These are phyloP conservation scores for Polypterus bichir DNA, from an alignment of 2,113 vertebrate species.

Conservation along the genomic window DNA sequence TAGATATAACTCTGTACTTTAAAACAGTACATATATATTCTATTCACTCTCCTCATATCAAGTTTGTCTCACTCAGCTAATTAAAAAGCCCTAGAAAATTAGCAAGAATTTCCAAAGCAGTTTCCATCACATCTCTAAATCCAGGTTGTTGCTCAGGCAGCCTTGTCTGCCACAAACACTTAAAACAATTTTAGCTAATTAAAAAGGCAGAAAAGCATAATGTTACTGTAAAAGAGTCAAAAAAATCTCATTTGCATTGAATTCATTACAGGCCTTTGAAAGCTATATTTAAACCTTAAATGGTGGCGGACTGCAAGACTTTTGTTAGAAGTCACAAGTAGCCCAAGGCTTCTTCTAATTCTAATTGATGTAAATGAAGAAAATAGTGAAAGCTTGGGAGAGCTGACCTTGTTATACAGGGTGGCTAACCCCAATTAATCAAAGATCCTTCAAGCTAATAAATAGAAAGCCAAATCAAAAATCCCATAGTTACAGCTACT, in stretches of 20 bases:
- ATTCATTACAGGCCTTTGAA: conserved; percentile 53
- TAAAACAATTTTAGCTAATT: conserved; percentile 33
- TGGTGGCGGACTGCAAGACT: conserved; percentile 35
- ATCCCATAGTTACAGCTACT: conserved; percentile 39
- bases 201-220: conserved; percentile 20
- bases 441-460: conserved; percentile 75
- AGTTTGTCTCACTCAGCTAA: no score
- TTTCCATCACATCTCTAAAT: no score
- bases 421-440: conserved; percentile 87
- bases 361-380: conserved; percentile 85
- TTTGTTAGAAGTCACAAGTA: conserved; percentile 47
- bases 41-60: no score
- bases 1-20: no score
- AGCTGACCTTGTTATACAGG: conserved; percentile 73
- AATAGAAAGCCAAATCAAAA: conserved; percentile 47
- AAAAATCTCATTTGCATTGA: conserved; percentile 51
- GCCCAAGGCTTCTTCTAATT: conserved; percentile 48
- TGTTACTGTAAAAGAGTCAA: conserved; percentile 21
- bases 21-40: no score
- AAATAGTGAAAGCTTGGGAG: conserved; percentile 66
- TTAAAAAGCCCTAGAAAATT: no score
- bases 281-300: conserved; percentile 54
- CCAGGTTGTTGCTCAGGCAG: no score
- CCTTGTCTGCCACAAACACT: neutral
- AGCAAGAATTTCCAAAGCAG: no score